phyloP scores from a whole-genome alignment of 1,140 invertebrate species.

The Berghia stephanieae region DNA sequence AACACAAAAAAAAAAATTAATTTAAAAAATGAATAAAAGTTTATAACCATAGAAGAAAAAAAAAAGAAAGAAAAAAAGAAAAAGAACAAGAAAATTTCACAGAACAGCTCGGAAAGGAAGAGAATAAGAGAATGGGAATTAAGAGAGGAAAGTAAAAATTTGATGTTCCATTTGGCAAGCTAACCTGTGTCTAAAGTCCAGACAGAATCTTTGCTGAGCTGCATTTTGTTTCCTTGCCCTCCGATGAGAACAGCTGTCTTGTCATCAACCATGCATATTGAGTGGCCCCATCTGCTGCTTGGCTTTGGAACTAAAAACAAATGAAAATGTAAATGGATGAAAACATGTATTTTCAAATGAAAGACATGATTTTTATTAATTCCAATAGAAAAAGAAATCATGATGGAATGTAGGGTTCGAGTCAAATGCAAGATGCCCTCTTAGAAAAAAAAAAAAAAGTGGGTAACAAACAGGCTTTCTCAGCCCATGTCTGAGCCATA shows the following conservation, averaged over 20 bases:
- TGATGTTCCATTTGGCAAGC: not conserved
- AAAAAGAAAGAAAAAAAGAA: too few relatives aligned
- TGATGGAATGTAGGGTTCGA: too few relatives aligned
- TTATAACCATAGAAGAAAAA: not conserved
- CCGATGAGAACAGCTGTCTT: constrained; percentile 58
- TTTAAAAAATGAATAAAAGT: not conserved
- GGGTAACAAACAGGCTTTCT: too few relatives aligned
- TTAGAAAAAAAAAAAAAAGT: too few relatives aligned
- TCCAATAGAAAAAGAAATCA: too few relatives aligned
- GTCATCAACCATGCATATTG: constrained; percentile 52
- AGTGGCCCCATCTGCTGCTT: constrained; percentile 60
- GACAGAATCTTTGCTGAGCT: constrained; percentile 58
- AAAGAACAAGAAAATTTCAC: too few relatives aligned
- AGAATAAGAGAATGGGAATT: not conserved
- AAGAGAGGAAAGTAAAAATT: not conserved
- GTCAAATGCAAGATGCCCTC: too few relatives aligned
- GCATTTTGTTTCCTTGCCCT: constrained; percentile 63
- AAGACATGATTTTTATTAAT: too few relatives aligned
- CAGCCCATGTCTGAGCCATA: too few relatives aligned
- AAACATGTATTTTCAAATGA: too few relatives aligned
- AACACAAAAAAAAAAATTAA: not conserved
- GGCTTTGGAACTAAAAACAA: constrained; percentile 45
- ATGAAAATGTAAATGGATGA: too few relatives aligned
- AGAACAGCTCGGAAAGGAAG: too few relatives aligned
- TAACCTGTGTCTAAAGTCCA: constrained; percentile 62